Conservation (phyloP, 2,888 invertebrate species). For the Cataglyphis livida region DNA sequence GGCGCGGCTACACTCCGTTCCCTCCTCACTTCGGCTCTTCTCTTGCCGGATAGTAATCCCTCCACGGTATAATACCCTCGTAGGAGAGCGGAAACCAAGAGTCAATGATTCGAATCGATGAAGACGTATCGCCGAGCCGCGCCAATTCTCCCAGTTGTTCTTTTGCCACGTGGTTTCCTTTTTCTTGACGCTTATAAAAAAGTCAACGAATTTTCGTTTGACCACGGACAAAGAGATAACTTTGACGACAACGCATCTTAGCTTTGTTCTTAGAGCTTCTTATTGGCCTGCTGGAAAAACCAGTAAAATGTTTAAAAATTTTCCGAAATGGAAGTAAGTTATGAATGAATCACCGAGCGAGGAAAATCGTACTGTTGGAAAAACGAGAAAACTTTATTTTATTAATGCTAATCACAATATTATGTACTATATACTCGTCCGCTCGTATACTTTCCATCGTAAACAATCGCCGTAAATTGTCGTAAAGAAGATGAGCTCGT, state of each 20-base stretch:
- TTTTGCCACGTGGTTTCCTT: conserved; percentile 2
- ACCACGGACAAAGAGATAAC: background rate
- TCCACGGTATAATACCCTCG: conserved; percentile 35
- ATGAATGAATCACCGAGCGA: background rate
- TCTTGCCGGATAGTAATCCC: conserved; percentile 56
- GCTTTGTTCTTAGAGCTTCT: background rate
- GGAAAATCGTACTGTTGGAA: background rate
- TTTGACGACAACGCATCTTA: background rate
- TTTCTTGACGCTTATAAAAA: conserved; percentile 35
- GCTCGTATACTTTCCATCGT: background rate
- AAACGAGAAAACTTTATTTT: conserved; percentile 1
- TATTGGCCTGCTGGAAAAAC: background rate
- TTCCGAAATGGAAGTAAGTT: background rate
- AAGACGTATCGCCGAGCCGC: conserved; percentile 39
- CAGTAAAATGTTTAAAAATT: background rate
- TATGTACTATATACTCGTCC: background rate
- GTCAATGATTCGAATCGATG: conserved; percentile 64
- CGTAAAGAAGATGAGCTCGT: conserved; percentile 14
- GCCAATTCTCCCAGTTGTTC: conserved; percentile 33
- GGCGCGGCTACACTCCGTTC: conserved; percentile 68
- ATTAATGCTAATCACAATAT: conserved; percentile 22
- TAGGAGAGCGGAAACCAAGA: conserved; percentile 39
- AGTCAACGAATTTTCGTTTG: conserved; percentile 13
- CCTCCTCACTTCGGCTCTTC: conserved; percentile 56
- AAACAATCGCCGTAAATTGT: conserved; percentile 44